Percentiles rank a stretch among this genome's conserved stretches.
Evolutionary conservation across 2,797 vertebrate genomes (phyloP).

Genomic region (Gallinago nigripennis): DNA sequence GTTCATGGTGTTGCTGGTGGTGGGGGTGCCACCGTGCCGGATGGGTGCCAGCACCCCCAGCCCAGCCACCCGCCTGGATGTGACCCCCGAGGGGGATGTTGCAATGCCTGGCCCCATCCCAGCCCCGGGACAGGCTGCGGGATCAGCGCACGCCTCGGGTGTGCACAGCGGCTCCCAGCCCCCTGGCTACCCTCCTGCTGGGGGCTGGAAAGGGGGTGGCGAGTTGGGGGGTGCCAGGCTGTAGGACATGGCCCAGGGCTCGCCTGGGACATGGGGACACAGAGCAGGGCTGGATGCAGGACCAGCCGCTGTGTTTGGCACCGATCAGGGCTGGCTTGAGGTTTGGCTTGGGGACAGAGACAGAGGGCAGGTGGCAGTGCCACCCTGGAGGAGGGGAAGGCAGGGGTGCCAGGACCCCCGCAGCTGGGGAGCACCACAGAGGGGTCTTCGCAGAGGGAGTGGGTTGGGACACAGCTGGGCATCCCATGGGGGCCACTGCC

Average conservation of each 20-base stretch:
- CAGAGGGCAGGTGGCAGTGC: not conserved
- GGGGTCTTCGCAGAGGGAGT: accelerated
- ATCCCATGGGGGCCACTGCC: not conserved
- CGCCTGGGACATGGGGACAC: accelerated
- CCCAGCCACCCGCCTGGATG: accelerated
- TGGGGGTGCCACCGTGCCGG: accelerated
- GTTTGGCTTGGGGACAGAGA: not conserved
- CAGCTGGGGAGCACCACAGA: accelerated
- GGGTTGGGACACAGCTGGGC: not conserved
- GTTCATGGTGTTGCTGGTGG: accelerated
- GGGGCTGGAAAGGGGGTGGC: accelerated
- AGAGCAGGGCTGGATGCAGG: not conserved
- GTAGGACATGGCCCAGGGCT: accelerated
- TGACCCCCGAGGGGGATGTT: not conserved
- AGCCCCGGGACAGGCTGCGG: not conserved
- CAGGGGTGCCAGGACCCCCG: not conserved
- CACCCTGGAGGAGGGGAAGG: not conserved
- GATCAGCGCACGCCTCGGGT: accelerated
- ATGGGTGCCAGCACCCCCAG: not conserved
- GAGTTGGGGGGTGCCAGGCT: not conserved
- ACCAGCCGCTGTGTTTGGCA: accelerated
- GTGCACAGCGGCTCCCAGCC: accelerated
- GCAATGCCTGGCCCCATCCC: conserved; percentile 11
- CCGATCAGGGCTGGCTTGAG: accelerated
- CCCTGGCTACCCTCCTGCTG: accelerated